These are phyloP conservation scores for Archips crataeganus DNA, from an alignment of 2,888 invertebrate genomes.

Conservation along the genomic window DNA sequence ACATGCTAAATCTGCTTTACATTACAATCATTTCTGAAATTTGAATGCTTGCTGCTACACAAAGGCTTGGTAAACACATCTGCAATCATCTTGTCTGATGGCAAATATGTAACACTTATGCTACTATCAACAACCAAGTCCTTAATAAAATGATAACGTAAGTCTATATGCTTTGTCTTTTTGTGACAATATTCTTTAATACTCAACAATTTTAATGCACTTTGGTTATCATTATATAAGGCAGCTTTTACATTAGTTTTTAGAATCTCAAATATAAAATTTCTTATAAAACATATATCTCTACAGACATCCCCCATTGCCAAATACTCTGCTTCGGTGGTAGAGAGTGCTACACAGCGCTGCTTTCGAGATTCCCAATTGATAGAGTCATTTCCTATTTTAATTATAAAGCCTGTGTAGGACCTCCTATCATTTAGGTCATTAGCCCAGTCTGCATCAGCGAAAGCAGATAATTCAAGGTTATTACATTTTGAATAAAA, in stretches of 20 bases:
- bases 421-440: conserved; percentile 33
- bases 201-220: conserved; percentile 23
- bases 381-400: conserved; percentile 31
- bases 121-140: neutral
- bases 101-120: conserved; percentile 21
- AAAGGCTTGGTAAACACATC: conserved; percentile 17
- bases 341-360: too few relatives aligned
- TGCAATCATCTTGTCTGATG: conserved; percentile 6
- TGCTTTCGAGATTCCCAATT: too few relatives aligned
- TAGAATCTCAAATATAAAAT: conserved; percentile 15
- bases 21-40: too few relatives aligned
- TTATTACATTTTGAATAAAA: conserved; percentile 21
- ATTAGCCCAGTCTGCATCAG: conserved; percentile 42
- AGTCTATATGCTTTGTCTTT: conserved; percentile 1
- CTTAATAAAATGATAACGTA: conserved; percentile 10
- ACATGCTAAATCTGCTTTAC: too few relatives aligned
- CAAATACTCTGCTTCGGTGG: too few relatives aligned
- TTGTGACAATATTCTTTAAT: conserved; percentile 10
- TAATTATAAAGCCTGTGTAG: conserved; percentile 40
- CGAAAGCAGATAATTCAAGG: conserved; percentile 34
- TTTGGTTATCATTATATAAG: conserved; percentile 38
- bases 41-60: neutral
- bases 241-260: conserved; percentile 40
- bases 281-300: too few relatives aligned
- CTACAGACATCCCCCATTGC: too few relatives aligned